Conservation (phyloP, 2,113 vertebrate genomes). For the Ovis aries region DNA sequence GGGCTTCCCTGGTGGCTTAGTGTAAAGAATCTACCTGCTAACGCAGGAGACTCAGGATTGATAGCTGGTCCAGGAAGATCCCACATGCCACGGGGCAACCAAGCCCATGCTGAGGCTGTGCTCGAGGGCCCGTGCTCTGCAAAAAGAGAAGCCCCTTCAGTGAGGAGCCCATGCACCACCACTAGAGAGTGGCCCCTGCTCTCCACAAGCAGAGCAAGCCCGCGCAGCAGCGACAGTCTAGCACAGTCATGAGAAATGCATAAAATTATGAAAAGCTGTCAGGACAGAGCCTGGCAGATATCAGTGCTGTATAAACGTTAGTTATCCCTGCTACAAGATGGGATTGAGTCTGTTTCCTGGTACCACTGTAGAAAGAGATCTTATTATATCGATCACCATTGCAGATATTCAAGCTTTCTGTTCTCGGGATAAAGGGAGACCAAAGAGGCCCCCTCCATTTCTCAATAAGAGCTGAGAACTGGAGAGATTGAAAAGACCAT, state of each 20-base stretch:
- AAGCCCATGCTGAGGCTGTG: not conserved
- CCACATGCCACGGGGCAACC: not conserved
- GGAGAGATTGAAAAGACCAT: not conserved
- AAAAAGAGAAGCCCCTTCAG: not conserved
- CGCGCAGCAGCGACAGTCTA: accelerated
- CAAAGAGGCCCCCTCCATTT: not conserved
- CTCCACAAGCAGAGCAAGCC: not conserved
- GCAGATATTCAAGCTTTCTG: not conserved
- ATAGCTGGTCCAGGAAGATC: not conserved
- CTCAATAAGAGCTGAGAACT: not conserved
- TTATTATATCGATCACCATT: not conserved
- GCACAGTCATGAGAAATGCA: not conserved
- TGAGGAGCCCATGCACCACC: not conserved
- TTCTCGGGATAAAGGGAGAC: not conserved
- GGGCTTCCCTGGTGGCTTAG: not conserved
- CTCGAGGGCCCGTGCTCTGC: accelerated
- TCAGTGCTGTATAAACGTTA: not conserved
- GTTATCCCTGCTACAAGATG: not conserved
- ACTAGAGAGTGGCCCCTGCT: not conserved
- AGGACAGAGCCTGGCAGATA: not conserved
- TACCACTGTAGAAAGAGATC: not conserved
- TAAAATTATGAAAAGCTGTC: not conserved
- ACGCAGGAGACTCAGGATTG: not conserved
- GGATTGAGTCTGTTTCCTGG: not conserved
- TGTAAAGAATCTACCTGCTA: not conserved